Base-by-base conservation (phyloP, 2,888 invertebrate species). In the Cephus spinipes region DNA sequence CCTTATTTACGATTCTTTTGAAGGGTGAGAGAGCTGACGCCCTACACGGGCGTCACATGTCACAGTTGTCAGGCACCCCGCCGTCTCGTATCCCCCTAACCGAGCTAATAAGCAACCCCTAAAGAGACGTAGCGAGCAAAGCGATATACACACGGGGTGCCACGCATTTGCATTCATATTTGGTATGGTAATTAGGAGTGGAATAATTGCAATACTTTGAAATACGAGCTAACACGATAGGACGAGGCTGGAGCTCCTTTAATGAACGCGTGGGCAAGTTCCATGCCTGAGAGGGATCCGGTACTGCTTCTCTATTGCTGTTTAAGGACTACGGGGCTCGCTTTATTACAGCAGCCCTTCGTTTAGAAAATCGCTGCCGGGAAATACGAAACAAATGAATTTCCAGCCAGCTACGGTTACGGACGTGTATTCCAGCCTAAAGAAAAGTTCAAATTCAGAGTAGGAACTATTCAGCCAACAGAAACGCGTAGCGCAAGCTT, bases 31-130 rank as follows among this genome's bases (percentile, higher is more conserved):
- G 74, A 80, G 80, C 82, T 81, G 83, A 81, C 82, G 84, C 85
- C 84, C 83, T 83, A 85, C 81, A 83, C 83, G 86, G 85, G 86
- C 86, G 87, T 87, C 86, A 86, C 85, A 86, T 87, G 87, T 88
- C 86, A 84, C 83, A 81, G 82, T 84, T 85, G 83, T 81, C 77
- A 76, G 79, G 74, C 75, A 73, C 86, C 79, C 82, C 78, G 83
- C 76, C 77, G 83, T 78, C 82, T 83, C 85, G 78, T 83, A 85
- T 87, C 87, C 86, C 88, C 87, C 87, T 87, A 85, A 89, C 85
- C 86, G 86, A 86, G 88, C 89, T 90, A 91, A 91, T 90, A 90
- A 90, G 89, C 87, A 87, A 88, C 87, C 87, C 88, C 85, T 86
- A 82, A 88, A 89, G 86, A 87, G 87, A 86, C 85, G 40, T 69